A percentile compares a stretch with the other conserved stretches of the same genome.
Evolutionary conservation across 2,113 vertebrate genomes (phyloP).

Genomic region (Dasyurus viverrinus): DNA sequence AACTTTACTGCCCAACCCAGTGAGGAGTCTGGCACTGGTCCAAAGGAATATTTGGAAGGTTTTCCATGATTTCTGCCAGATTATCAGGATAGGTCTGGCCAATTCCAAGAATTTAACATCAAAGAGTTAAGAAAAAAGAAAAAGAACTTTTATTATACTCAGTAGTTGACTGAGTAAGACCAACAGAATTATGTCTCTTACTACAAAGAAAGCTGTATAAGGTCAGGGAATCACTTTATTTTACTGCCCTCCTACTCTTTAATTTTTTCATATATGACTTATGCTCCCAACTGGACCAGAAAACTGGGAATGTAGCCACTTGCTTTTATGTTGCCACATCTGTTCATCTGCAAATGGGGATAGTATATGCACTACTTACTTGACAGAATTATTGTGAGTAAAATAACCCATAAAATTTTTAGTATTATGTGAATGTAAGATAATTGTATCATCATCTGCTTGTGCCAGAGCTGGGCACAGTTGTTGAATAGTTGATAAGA

Average conservation of each 20-base stretch:
- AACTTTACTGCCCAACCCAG: background rate
- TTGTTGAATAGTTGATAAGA: background rate
- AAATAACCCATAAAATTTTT: background rate
- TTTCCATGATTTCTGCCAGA: background rate
- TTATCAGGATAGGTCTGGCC: background rate
- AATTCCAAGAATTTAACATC: background rate
- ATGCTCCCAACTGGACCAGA: background rate
- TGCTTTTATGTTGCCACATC: background rate
- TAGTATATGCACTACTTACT: background rate
- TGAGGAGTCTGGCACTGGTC: background rate
- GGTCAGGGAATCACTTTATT: background rate
- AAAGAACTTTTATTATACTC: background rate
- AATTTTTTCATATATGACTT: background rate
- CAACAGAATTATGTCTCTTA: background rate
- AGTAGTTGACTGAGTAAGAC: background rate
- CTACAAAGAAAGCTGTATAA: background rate
- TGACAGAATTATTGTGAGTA: background rate
- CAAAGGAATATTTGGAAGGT: background rate
- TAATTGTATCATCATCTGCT: background rate
- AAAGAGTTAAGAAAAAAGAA: background rate
- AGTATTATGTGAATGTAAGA: background rate
- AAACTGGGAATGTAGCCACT: background rate
- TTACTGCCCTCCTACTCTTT: background rate
- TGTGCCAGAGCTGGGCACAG: background rate
- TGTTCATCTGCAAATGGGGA: background rate